Evolutionary conservation across 2,113 vertebrate species (phyloP).

Genomic region (Bos indicus): DNA sequence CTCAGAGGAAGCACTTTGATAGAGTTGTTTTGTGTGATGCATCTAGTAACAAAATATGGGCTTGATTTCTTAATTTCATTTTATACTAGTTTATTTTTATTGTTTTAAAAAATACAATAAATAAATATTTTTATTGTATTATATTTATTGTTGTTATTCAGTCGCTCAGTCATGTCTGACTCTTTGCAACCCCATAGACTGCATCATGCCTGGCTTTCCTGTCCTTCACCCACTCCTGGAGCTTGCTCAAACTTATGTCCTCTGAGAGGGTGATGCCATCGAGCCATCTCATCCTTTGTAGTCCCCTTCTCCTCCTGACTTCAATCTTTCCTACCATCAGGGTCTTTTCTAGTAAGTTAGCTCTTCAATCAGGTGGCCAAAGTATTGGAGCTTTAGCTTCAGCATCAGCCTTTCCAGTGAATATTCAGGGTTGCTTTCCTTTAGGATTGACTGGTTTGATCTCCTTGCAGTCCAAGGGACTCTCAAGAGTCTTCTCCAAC

Average conservation of each 20-base stretch:
- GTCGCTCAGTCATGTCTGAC: not conserved
- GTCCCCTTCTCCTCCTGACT: not conserved
- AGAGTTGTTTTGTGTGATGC: not conserved
- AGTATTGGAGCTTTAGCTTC: not conserved
- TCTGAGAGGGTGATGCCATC: not conserved
- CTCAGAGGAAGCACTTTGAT: not conserved
- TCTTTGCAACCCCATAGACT: not conserved
- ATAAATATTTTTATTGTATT: not conserved
- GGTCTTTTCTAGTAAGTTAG: not conserved
- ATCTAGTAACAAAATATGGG: not conserved
- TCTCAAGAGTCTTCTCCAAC: not conserved
- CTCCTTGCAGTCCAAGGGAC: not conserved
- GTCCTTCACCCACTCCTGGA: not conserved
- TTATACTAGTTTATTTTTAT: not conserved
- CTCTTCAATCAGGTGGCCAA: not conserved
- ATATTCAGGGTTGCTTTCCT: not conserved
- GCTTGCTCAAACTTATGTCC: not conserved
- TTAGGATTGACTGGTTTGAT: not conserved
- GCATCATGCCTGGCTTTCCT: not conserved
- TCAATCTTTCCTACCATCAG: not conserved
- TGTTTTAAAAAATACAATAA: not conserved
- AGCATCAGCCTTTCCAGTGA: not conserved
- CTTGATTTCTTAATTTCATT: not conserved
- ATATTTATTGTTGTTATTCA: not conserved
- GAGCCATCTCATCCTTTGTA: not conserved